Evolutionary conservation across 2,113 vertebrate genomes (phyloP), one percentile per base, ranked within the genome.

Genomic region (Excalfactoria chinensis): DNA sequence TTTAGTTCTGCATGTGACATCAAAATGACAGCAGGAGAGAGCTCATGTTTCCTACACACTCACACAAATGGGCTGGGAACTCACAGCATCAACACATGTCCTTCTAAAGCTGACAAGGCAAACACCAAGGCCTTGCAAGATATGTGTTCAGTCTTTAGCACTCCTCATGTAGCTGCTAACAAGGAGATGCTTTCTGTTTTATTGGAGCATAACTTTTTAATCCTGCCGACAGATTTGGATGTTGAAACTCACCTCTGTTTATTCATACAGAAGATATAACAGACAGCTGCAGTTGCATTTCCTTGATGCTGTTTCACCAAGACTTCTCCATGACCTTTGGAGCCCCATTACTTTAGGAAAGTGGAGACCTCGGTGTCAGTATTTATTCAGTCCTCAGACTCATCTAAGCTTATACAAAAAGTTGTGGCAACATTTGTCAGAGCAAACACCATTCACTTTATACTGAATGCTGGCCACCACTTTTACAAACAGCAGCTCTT

Each of bases 181-280:
- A 72, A 78, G 51, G 68, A 25, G 13, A 22, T 62, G 37, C 32
- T 48, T 72, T 74, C 93, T 88, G 34, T 48, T 96, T 82, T 88
- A 41, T 35, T 84, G 70, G 44, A 72, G 19, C 70, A 5, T 86
- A 25, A 89, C 69, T 73, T 82, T 28, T 82, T 90, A 79, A 49
- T 59, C 41, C 77, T 82, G 44, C 62, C 78, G 76, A 51, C 74
- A 69, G 55, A 26, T 23, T 48, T 77, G 30, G 9, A 30, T 78
- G 77, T 58, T 85, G 85, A 88, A 93, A 91, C 85, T 76, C 73
- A 75, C n/a, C 67, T 78, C 66, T 93, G 53, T 26, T 72, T 94
- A 56, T 71, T 90, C 48, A 59, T 43, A 84, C 43, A 88, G 56
- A 69, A n/a, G 26, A 83, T 86, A 43, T 22, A 87, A 58, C 21